Base-by-base conservation (phyloP, 2,797 vertebrate species). In the Pyrocephalus nanus region DNA sequence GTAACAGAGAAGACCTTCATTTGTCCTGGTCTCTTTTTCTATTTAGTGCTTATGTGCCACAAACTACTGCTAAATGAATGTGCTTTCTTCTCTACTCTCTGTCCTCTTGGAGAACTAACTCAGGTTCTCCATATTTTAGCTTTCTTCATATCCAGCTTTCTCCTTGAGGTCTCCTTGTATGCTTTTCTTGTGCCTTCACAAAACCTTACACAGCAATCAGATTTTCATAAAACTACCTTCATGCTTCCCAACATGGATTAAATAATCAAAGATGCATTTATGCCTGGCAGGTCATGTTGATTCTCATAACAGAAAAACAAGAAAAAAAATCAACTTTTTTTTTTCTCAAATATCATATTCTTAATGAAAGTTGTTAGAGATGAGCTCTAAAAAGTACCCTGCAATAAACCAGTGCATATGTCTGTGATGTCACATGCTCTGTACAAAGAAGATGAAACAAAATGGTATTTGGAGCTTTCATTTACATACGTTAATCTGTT, bases 291-390 rank as follows among this genome's bases (percentile, higher is more conserved):
- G 66, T 89, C 30, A 47, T 61, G 25, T 58, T 91, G 48, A 79
- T 80, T 81, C 64, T 36, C 54, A 51, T 73, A 67, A 64, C 50
- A 83, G 2, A 67, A 83, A 90, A 90, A 3, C 5, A 71, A 76
- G 19, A 43, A 42, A 79, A 48, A 51, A 51, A 19, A 4, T 2
- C 0, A 0, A 11, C 8, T 43, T 17, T 75, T 77, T 75, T 77
- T 82, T 92, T 80, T 67, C 55, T 75, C 20, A 67, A 86, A 90
- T 64, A 10, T 54, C 42, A 76, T 26, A 40, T 1, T 55, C 8
- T 92, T 94, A 19, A 62, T 79, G 21, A 94, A 93, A 75, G 83
- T 53, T 43, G 34, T 72, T 60, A 87, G 32, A 87, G 95, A 86
- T 16, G 50, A 73, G 32, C n/a, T 86, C 85, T 66, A 84, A 86